Percentiles rank a stretch among this genome's conserved stretches.
phyloP scores from a whole-genome alignment of 1,140 invertebrate genomes.

The Trichonephila clavipes region DNA sequence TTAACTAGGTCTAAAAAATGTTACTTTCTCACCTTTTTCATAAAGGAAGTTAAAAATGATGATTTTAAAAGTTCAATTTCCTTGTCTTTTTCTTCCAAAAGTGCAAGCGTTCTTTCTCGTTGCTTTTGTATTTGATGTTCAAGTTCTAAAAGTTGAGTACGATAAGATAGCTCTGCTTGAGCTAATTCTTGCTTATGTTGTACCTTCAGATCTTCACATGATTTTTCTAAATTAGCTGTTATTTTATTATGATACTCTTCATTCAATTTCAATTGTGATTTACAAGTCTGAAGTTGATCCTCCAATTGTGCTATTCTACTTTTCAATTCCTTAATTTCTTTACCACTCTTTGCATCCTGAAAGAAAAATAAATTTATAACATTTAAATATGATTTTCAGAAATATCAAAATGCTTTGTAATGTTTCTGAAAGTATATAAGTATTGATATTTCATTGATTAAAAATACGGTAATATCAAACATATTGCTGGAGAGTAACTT shows the following conservation, averaged over 20 bases:
- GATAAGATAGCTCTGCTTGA: constrained; percentile 83
- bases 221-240: constrained; percentile 78
- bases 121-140: constrained; percentile 90
- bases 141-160: constrained; percentile 84
- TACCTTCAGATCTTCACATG: constrained; percentile 83
- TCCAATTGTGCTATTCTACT: constrained; percentile 80
- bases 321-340: constrained; percentile 80
- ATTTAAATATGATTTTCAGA: no score
- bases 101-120: constrained; percentile 87
- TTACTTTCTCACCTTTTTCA: constrained; percentile 81
- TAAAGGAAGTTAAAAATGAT: constrained; percentile 77
- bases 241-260: constrained; percentile 77
- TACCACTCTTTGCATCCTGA: constrained; percentile 71
- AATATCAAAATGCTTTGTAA: neutral
- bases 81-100: constrained; percentile 90
- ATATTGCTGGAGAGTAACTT: no score
- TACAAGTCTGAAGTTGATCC: constrained; percentile 78
- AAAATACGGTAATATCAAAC: no score
- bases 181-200: constrained; percentile 84
- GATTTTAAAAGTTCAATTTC: constrained; percentile 87
- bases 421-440: neutral
- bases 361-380: neutral
- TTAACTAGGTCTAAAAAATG: neutral
- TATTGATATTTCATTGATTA: no score
- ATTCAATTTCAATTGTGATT: constrained; percentile 75